These are phyloP conservation scores for Mus musculus DNA, from an alignment of 2,113 vertebrate species.

Conservation along the genomic window DNA sequence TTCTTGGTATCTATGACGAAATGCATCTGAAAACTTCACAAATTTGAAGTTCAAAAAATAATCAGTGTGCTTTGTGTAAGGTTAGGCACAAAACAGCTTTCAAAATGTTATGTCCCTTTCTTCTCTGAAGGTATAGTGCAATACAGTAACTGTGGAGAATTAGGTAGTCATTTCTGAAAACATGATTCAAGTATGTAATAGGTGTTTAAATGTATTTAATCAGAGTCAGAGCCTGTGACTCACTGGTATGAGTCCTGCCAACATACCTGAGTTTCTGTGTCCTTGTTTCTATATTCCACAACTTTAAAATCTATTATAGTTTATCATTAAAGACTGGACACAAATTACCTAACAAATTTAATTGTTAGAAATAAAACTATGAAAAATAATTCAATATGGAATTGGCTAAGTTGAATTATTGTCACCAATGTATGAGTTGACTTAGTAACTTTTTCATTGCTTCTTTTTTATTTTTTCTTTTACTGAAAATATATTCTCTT, in stretches of 20 bases:
- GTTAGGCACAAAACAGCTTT: neutral
- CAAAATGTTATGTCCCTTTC: neutral
- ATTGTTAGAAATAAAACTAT: neutral
- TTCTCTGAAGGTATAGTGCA: neutral
- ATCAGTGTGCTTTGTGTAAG: neutral
- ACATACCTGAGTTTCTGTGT: neutral
- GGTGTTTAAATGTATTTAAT: neutral
- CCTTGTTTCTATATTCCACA: neutral
- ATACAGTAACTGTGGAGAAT: neutral
- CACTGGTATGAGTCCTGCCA: neutral
- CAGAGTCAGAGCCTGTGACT: neutral
- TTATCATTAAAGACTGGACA: neutral
- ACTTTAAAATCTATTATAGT: conserved; percentile 9
- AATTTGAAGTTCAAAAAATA: neutral
- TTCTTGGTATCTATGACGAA: neutral
- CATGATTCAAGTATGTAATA: neutral
- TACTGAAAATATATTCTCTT: neutral
- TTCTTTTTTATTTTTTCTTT: neutral
- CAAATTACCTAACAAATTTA: neutral
- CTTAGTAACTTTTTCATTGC: neutral
- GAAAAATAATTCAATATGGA: neutral
- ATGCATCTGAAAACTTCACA: neutral
- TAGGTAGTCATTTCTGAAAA: neutral
- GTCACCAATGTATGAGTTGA: neutral
- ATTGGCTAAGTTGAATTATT: neutral